Base-by-base conservation (phyloP, 30 jellyfish, hydroid and myxozoan species). In the Turritopsis rubra region DNA sequence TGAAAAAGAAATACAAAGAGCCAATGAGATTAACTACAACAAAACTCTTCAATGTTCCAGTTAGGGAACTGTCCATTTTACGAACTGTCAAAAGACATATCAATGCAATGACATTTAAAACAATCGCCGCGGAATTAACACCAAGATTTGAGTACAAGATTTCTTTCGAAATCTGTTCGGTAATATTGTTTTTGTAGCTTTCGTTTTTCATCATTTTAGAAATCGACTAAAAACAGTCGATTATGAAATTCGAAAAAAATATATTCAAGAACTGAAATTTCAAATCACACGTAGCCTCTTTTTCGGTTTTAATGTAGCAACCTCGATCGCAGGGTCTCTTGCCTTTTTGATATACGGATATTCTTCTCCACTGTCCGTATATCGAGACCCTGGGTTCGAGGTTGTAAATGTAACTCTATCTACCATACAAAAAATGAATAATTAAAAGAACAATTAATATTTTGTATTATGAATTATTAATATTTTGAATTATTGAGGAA, bases 51-150 rank as follows among this genome's bases (percentile, higher is more conserved):
- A 68, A 27, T 0, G 77, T 68, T n/a, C 77, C 77, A 7, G 31
- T 23, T 68, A 68, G 77, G 0, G 28, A n/a, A 22, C 31, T 68
- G 30, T 9, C 30, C 77, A 68, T n/a, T n/a, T 17, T 9, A n/a
- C 30, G 28, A n/a, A 68, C 19, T 23, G 77, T 68, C 16, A 68
- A 27, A 23, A 68, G 30, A 22, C 77, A 68, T 9, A 68, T 22
- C 28, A 68, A 68, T 9, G 28, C 30, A 68, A 68, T 19, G 17
- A 68, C 17, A 68, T 23, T 68, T 1, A 68, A 23, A 68, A 68
- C 77, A 19, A 68, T n/a, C 28, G 31, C 77, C 28, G 30, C 28
- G 30, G 30, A n/a, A 68, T 68, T 68, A n/a, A 68, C 77, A 68
- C 77, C 77, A 17, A 68, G 9, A 27, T 68, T n/a, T n/a, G 30